Evolutionary conservation across 2,888 invertebrate genomes (phyloP), one percentile per base, ranked within the genome.

Genomic region (Melolontha melolontha): DNA sequence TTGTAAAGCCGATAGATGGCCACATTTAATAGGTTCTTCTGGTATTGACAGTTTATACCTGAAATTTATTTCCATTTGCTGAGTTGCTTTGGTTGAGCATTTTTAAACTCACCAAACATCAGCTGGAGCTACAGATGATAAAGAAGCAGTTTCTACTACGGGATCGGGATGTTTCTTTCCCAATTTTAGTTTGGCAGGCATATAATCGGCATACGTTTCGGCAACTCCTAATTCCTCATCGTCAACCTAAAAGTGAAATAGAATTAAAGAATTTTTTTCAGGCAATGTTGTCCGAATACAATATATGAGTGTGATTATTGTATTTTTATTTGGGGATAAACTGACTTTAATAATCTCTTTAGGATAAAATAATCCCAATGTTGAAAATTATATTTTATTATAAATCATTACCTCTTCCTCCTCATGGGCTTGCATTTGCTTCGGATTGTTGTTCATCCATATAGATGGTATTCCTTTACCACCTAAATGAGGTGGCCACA

Each of bases 151-250:
- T 84, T 99, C 99, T 7, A 99, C 99, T 5, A 99, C 98, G 0
- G 96, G 94, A 85, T 99, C 99, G 0, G 99, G 99, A 88, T 99
- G 99, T 79, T 96, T 95, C 76, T 91, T 91, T 10, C 99, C 99
- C 62, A 97, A 85, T 84, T 95, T 95, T 76, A 97, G 86, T 87
- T 99, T 99, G 0, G 94, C 89, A 0, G 99, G 99, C 94, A 96
- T 96, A 81, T 99, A 99, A 79, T 98, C 97, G 5, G 97, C 93
- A 80, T 98, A 99, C 0, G 98, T 99, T 84, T 99, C 99, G 0
- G 98, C 97, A 14, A 98, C 96, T 11, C 97, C 98, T 89, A 98
- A 91, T 79, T 97, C 97, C 79, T 98, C 97, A 74, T 96, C 97
- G 72, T 97, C 97, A 0, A 92, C 95, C 77, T 81, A 64, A 17